Evolutionary conservation across 1,140 invertebrate species (phyloP).

Genomic region (Dendroctonus valens): DNA sequence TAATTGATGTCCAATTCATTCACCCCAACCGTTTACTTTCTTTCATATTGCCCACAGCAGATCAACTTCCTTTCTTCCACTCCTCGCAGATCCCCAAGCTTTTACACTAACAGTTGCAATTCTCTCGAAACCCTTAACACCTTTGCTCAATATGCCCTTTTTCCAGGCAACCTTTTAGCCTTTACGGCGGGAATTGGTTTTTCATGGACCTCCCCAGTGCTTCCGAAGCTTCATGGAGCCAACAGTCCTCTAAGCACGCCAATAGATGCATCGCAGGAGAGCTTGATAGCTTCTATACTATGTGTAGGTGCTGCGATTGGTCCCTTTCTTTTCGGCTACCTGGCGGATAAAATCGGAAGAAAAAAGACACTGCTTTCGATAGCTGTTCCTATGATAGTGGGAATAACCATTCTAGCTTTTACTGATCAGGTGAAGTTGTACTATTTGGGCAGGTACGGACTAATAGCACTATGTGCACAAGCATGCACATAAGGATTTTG

Average conservation of each 20-base stretch:
- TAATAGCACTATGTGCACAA: background rate
- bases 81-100: background rate
- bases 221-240: constrained; percentile 54
- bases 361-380: constrained; percentile 54
- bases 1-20: too few relatives aligned
- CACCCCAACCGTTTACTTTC: too few relatives aligned
- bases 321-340: constrained; percentile 43
- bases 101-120: background rate
- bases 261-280: constrained; percentile 56
- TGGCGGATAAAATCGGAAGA: constrained; percentile 52
- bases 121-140: background rate
- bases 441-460: constrained; percentile 40
- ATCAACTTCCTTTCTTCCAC: too few relatives aligned
- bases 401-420: constrained; percentile 33
- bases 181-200: constrained; percentile 63
- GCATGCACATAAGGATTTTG: background rate
- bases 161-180: constrained; percentile 64
- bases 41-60: background rate
- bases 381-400: constrained; percentile 32
- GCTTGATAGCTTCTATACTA: constrained; percentile 80
- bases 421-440: constrained; percentile 48
- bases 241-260: constrained; percentile 42
- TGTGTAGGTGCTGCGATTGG: constrained; percentile 68
- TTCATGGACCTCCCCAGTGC: constrained; percentile 72
- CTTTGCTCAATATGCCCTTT: constrained; percentile 8